Percentiles rank a stretch among this genome's conserved stretches.
phyloP scores from a whole-genome alignment of 2,888 invertebrate genomes.

The Neoaliturus tenellus region DNA sequence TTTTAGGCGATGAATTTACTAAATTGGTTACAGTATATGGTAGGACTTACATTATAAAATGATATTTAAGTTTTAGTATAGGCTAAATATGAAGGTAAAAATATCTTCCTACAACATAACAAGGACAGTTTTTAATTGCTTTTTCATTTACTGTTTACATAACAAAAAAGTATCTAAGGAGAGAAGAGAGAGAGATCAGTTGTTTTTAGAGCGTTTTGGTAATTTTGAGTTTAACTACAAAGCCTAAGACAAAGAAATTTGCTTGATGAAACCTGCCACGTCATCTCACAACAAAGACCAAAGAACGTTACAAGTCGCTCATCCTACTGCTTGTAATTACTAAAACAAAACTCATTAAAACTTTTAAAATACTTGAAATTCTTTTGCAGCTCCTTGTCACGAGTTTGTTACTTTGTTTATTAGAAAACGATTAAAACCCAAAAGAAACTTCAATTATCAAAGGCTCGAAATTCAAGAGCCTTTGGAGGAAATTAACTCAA shows the following conservation, averaged over 20 bases:
- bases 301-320: slow-evolving; percentile 13
- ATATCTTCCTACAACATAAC: too few species aligned
- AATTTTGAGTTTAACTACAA: too few species aligned
- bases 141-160: too few species aligned
- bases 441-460: background rate
- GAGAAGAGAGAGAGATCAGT: too few species aligned
- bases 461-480: background rate
- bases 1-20: too few species aligned
- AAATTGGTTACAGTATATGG: too few species aligned
- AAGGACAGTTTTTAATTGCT: too few species aligned
- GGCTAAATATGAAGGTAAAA: too few species aligned
- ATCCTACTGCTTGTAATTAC: slow-evolving; percentile 16
- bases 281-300: background rate
- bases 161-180: too few species aligned
- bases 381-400: slow-evolving; percentile 23
- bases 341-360: slow-evolving; percentile 50
- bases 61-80: too few species aligned
- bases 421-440: slow-evolving; percentile 16
- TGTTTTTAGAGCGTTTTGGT: too few species aligned
- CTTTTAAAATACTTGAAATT: slow-evolving; percentile 34
- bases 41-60: too few species aligned
- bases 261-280: background rate
- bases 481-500: background rate
- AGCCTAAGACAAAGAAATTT: background rate
- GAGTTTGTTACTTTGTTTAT: slow-evolving; percentile 31